These are phyloP conservation scores for Sinocyclocheilus anshuiensis DNA, from an alignment of 2,113 vertebrate genomes.

Conservation along the genomic window DNA sequence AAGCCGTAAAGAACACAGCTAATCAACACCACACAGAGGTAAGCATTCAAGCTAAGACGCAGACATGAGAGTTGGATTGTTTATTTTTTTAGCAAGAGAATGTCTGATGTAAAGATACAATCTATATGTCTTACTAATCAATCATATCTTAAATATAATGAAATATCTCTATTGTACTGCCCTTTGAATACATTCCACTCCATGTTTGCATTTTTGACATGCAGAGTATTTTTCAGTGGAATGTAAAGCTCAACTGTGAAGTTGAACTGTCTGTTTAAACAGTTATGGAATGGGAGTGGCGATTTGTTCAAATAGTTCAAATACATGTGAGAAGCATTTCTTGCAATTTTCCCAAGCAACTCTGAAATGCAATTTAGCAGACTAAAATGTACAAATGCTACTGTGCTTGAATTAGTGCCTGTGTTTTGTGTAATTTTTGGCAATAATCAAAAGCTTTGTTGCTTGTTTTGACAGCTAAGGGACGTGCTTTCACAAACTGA, in stretches of 20 bases:
- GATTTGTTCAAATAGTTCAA: slow-evolving; percentile 43
- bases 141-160: background rate
- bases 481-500: slow-evolving; percentile 37
- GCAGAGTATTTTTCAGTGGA: slow-evolving; percentile 13
- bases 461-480: slow-evolving; percentile 59
- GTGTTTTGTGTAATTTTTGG: background rate
- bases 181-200: background rate
- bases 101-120: background rate
- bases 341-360: background rate
- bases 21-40: slow-evolving; percentile 58
- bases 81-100: background rate
- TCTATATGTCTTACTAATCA: background rate
- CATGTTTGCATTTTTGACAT: slow-evolving; percentile 18
- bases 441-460: slow-evolving; percentile 27
- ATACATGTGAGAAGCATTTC: slow-evolving; percentile 4
- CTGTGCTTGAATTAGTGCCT: background rate
- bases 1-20: slow-evolving; percentile 32
- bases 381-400: background rate
- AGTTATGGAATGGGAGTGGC: slow-evolving; percentile 9
- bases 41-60: slow-evolving; percentile 31
- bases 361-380: background rate
- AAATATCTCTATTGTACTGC: background rate
- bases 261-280: slow-evolving; percentile 16
- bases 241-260: slow-evolving; percentile 14
- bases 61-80: background rate